These are phyloP conservation scores for Cynopterus brachyotis DNA, from an alignment of 2,113 vertebrate species.

Conservation along the genomic window DNA sequence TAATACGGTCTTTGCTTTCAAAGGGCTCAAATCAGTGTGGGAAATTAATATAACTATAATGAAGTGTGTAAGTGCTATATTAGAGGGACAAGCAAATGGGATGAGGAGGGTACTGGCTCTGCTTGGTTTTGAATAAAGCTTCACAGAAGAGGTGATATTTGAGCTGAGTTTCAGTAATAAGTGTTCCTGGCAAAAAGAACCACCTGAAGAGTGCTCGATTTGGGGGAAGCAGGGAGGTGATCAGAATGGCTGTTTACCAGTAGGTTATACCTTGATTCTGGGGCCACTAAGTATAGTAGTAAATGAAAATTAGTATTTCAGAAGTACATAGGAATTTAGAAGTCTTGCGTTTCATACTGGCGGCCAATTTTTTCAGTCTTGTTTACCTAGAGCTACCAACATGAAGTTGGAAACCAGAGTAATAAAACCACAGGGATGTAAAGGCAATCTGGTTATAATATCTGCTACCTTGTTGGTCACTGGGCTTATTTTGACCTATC, in stretches of 20 bases:
- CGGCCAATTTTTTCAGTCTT: neutral
- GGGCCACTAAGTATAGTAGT: neutral
- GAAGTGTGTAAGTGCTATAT: neutral
- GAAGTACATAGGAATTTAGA: neutral
- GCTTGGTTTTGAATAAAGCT: neutral
- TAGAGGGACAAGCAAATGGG: neutral
- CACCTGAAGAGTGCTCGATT: neutral
- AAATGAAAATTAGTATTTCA: constrained; percentile 35
- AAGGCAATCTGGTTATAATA: neutral
- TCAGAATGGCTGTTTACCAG: constrained; percentile 20
- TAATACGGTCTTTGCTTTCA: neutral
- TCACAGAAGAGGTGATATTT: constrained; percentile 6
- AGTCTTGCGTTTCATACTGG: neutral
- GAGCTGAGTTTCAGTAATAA: neutral
- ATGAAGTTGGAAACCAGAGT: constrained; percentile 34
- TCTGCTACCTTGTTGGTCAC: neutral
- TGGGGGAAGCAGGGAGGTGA: neutral
- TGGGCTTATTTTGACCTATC: neutral
- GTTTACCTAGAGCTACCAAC: neutral
- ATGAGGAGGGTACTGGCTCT: neutral
- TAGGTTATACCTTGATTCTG: constrained; percentile 30
- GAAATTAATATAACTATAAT: neutral
- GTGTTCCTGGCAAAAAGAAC: neutral
- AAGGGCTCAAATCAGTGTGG: constrained; percentile 14
- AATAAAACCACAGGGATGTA: neutral